Conservation (phyloP, 2,888 invertebrate species). For the Nymphalis polychloros region DNA sequence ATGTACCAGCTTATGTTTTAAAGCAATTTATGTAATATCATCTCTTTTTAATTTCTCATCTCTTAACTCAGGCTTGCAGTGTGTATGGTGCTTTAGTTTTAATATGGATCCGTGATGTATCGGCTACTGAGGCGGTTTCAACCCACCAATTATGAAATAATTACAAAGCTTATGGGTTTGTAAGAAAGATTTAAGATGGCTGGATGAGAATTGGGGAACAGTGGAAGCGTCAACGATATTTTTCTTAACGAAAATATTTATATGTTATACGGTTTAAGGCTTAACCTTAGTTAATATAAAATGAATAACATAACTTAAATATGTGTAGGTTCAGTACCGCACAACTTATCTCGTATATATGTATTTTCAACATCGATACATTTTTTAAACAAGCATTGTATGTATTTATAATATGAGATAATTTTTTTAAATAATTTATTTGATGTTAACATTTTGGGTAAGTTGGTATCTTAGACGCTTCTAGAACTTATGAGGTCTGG, state of each 20-base stretch:
- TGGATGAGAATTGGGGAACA: constrained; percentile 17
- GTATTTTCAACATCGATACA: too few relatives aligned
- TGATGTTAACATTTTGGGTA: too few relatives aligned
- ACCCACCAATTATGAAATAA: constrained; percentile 77
- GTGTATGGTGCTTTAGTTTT: constrained; percentile 46
- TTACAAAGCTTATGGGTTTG: constrained; percentile 62
- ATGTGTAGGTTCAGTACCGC: too few relatives aligned
- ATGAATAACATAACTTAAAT: not conserved
- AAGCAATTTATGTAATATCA: not conserved
- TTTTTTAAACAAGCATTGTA: too few relatives aligned
- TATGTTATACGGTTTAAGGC: not conserved
- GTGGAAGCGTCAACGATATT: constrained; percentile 7
- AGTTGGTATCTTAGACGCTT: constrained; percentile 9
- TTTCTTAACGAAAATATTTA: not conserved
- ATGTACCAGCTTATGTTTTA: not conserved
- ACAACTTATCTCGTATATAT: too few relatives aligned
- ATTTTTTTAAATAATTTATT: too few relatives aligned
- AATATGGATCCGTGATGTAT: constrained; percentile 66
- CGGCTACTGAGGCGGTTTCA: constrained; percentile 59
- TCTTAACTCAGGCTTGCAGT: constrained; percentile 18
- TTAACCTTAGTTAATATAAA: not conserved
- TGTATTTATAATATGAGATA: too few relatives aligned
- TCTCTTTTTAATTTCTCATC: not conserved
- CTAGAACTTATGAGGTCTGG: constrained; percentile 27
- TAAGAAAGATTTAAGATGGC: constrained; percentile 33